phyloP scores from a whole-genome alignment of 2,888 invertebrate species.

The Sceliomorpha sp. region DNA sequence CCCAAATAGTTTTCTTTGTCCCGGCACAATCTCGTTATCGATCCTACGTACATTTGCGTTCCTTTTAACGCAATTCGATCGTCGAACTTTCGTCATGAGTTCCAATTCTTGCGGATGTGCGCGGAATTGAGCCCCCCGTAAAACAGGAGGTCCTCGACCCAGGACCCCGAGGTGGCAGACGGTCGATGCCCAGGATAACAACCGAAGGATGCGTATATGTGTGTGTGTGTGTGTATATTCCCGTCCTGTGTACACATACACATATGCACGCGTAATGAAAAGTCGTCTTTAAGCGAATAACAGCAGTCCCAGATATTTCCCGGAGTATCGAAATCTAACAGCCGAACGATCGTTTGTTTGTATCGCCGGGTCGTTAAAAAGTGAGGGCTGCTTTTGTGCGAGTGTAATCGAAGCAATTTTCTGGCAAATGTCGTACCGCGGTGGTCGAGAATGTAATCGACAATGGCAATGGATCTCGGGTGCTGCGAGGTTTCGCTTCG shows the following conservation, averaged over 20 bases:
- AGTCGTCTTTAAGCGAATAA: conserved; percentile 7
- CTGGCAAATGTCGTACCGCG: conserved; percentile 24
- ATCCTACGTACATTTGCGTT: too few species aligned
- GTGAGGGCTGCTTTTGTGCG: neutral
- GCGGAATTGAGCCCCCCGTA: conserved; percentile 37
- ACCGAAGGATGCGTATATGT: conserved; percentile 63
- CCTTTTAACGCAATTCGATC: too few species aligned
- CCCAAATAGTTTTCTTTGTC: too few species aligned
- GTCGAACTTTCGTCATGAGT: too few species aligned
- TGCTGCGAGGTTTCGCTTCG: too few species aligned
- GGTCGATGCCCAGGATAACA: conserved; percentile 76
- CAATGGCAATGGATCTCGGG: conserved; percentile 34
- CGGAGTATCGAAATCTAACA: too few species aligned
- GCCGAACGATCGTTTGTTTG: too few species aligned
- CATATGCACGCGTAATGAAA: too few species aligned
- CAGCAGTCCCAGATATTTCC: conserved; percentile 10
- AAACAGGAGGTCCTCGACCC: conserved; percentile 74
- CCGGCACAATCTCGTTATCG: too few species aligned
- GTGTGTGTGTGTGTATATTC: neutral
- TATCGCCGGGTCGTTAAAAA: conserved; percentile 9
- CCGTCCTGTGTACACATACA: conserved; percentile 17
- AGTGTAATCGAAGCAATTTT: conserved; percentile 36
- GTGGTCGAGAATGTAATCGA: conserved; percentile 26
- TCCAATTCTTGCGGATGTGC: too few species aligned
- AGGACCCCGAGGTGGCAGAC: conserved; percentile 67